phyloP scores from a whole-genome alignment of 2,113 vertebrate species.

The Catagonus wagneri region DNA sequence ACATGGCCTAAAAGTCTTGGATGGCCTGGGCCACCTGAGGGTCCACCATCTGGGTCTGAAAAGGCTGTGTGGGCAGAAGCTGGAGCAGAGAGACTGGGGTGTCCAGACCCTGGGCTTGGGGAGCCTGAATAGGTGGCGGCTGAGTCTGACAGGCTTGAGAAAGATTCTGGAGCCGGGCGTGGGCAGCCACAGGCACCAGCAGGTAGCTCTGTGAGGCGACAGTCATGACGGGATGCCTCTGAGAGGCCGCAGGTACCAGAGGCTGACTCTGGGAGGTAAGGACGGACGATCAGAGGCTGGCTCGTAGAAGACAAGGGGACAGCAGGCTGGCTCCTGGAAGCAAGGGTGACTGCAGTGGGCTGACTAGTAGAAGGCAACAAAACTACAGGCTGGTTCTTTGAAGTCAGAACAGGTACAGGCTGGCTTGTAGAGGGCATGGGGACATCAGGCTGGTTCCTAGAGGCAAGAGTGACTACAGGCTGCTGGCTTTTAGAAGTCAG shows the following conservation, averaged over 20 bases:
- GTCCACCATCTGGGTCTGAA: not conserved
- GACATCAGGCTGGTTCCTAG: not conserved
- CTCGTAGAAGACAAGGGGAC: not conserved
- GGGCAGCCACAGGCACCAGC: not conserved
- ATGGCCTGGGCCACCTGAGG: accelerated
- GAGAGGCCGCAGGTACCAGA: not conserved
- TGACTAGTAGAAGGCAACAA: not conserved
- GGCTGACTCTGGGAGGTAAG: not conserved
- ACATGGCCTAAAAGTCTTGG: not conserved
- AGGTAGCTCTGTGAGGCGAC: not conserved
- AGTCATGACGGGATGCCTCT: not conserved
- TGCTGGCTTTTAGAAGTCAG: not conserved
- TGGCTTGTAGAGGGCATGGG: not conserved
- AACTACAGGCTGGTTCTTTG: not conserved
- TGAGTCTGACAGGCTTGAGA: not conserved
- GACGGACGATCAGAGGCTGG: not conserved
- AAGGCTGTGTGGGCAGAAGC: not conserved
- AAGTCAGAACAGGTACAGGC: not conserved
- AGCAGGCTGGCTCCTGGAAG: not conserved
- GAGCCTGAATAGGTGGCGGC: not conserved
- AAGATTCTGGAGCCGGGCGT: not conserved
- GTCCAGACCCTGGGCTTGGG: not conserved
- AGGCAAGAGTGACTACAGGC: too few species aligned
- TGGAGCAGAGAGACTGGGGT: not conserved
- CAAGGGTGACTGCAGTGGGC: not conserved